Evolutionary conservation across 2,797 vertebrate species (phyloP), one percentile per base, ranked within the genome.

Genomic region (Pyrocephalus nanus): DNA sequence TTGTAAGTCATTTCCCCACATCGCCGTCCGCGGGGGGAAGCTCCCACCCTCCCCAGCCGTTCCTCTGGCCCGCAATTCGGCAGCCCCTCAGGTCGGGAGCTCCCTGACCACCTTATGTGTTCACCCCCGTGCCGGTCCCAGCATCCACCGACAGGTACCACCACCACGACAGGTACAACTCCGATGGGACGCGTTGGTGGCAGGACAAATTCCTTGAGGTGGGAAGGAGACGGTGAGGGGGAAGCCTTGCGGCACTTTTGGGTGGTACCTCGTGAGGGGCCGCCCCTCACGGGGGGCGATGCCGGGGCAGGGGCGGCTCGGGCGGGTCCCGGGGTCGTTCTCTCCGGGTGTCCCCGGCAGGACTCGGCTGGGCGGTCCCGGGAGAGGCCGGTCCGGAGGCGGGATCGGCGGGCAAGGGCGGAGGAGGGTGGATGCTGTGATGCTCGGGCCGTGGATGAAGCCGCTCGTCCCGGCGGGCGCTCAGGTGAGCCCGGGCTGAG

Each of bases 41-140:
- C 0, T 43, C 22, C 30, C n/a, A 9, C 10, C 30, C 29, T 29
- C 6, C 3, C 26, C 58, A 14, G 27, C 42, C 64, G 27, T 47
- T 62, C 54, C 55, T 29, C 9, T 43, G 5, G 25, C 0, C 70
- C 12, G 6, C 1, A 1, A 26, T 6, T 45, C 6, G 6, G 26
- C 32, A 15, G 60, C 34, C 22, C 29, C 47, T 11, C 20, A 2
- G 43, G 55, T 32, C 3, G 9, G 5, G 29, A 15, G 43, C 40
- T 40, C 40, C 15, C 40, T 15, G 40, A 40, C 6, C 40, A 11
- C 36, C 9, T 38, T 38, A 38, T 40, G 14, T 40, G 40, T 40
- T 40, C 32, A 32, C 15, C 48, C 12, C 42, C 29, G 8, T n/a
- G 53, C 32, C 9, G 25, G 18, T 7, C 29, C 5, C n/a, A 7